Conservation (phyloP, 2,888 invertebrate species). For the Caenorhabditis sp. region DNA sequence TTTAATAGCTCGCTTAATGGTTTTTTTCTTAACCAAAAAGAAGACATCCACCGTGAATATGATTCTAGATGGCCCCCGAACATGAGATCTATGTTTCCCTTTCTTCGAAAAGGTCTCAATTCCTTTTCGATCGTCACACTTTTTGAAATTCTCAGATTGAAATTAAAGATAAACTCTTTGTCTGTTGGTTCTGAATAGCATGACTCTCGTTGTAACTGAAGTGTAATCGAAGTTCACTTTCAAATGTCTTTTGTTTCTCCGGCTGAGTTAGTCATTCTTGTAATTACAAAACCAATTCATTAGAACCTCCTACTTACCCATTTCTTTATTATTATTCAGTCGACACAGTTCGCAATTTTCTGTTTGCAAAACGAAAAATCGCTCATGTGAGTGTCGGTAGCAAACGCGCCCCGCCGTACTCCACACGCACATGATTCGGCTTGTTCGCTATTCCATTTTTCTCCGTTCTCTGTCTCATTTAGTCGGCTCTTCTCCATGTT, state of each 20-base stretch:
- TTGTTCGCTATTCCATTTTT: neutral
- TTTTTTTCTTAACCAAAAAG: neutral
- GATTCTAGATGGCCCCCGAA: slow-evolving; percentile 1
- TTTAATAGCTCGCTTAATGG: no score
- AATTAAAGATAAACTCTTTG: slow-evolving; percentile 47
- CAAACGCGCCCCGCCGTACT: slow-evolving; percentile 22
- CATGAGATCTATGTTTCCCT: slow-evolving; percentile 14
- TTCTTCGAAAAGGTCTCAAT: slow-evolving; percentile 4
- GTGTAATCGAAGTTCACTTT: slow-evolving; percentile 26
- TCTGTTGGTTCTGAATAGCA: neutral
- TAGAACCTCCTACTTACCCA: neutral
- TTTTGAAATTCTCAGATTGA: slow-evolving; percentile 30
- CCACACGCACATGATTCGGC: slow-evolving; percentile 10
- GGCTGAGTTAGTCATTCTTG: neutral
- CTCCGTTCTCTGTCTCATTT: slow-evolving; percentile 23
- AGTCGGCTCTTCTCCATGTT: slow-evolving; percentile 19
- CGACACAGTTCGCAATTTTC: neutral
- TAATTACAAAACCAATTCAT: neutral
- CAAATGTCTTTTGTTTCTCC: slow-evolving; percentile 27
- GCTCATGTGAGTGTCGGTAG: neutral
- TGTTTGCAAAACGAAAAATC: neutral
- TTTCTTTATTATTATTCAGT: neutral
- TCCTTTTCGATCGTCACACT: slow-evolving; percentile 23
- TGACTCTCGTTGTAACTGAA: slow-evolving; percentile 23
- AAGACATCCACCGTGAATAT: no score